Percentiles rank a stretch among this genome's conserved stretches.
These are phyloP conservation scores for Neria commutata DNA, from an alignment of 2,888 invertebrate genomes.

Conservation along the genomic window DNA sequence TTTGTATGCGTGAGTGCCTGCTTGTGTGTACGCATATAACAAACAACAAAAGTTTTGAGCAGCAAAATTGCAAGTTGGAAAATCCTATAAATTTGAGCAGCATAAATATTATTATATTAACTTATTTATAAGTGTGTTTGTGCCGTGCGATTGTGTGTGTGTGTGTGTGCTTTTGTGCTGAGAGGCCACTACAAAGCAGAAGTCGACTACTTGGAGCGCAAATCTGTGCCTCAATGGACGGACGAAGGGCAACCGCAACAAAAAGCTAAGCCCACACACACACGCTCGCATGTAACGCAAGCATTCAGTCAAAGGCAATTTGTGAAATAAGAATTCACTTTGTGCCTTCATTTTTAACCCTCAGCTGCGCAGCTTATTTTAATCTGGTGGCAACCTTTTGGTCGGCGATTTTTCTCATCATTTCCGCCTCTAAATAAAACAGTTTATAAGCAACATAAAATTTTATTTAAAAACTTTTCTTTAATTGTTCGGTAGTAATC, in stretches of 20 bases:
- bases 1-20: not conserved
- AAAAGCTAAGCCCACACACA: not conserved
- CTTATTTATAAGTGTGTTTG: constrained; percentile 24
- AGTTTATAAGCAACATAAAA: no score
- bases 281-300: no score
- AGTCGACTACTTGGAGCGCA: not conserved
- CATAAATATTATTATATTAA: constrained; percentile 54
- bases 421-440: no score
- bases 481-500: no score
- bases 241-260: no score
- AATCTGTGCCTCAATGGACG: no score
- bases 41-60: constrained; percentile 10
- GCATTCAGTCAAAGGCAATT: no score
- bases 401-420: no score
- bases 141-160: not conserved
- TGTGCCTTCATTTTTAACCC: not conserved
- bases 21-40: constrained; percentile 5
- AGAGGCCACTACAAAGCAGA: not conserved
- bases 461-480: no score
- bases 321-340: not conserved
- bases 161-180: not conserved
- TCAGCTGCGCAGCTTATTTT: not conserved
- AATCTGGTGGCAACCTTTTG: no score
- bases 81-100: constrained; percentile 44
- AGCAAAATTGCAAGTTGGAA: constrained; percentile 44